phyloP scores from a whole-genome alignment of 2,797 vertebrate species.

The Danionella dracula region DNA sequence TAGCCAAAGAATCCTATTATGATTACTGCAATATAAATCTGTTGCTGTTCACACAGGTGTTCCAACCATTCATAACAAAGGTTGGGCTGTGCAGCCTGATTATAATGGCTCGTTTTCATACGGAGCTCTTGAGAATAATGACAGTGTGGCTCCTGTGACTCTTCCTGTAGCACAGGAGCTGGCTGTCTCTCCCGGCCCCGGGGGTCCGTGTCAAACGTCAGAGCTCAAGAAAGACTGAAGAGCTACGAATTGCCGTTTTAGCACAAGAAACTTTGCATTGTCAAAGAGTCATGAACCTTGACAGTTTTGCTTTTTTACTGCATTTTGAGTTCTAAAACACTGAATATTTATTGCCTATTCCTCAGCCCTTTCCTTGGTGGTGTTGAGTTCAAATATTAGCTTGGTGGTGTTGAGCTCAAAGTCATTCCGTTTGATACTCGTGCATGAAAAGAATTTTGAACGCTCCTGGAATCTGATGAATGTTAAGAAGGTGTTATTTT shows the following conservation, averaged over 20 bases:
- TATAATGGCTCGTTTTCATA: constrained; percentile 89
- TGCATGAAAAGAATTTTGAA: background rate
- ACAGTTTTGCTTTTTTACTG: background rate
- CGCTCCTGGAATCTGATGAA: background rate
- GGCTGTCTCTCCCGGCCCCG: constrained; percentile 41
- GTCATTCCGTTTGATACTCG: background rate
- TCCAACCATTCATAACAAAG: constrained; percentile 85
- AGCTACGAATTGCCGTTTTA: background rate
- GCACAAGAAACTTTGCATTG: too few relatives aligned
- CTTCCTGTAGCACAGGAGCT: constrained; percentile 72
- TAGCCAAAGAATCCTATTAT: too few relatives aligned
- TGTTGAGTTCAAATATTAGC: background rate
- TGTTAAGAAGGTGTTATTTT: background rate
- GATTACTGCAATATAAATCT: too few relatives aligned
- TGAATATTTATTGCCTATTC: background rate
- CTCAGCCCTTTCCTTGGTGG: background rate
- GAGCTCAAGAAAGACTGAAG: constrained; percentile 77
- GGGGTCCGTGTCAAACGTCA: constrained; percentile 54
- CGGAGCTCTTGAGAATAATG: constrained; percentile 86
- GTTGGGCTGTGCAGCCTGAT: constrained; percentile 79
- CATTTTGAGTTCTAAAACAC: background rate
- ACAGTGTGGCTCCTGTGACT: constrained; percentile 71
- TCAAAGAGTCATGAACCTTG: too few relatives aligned
- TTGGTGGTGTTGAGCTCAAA: background rate
- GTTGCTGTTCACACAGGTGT: constrained; percentile 68